phyloP scores from a whole-genome alignment of 2,113 vertebrate species.

The Cryptoleucopteryx plumbea region DNA sequence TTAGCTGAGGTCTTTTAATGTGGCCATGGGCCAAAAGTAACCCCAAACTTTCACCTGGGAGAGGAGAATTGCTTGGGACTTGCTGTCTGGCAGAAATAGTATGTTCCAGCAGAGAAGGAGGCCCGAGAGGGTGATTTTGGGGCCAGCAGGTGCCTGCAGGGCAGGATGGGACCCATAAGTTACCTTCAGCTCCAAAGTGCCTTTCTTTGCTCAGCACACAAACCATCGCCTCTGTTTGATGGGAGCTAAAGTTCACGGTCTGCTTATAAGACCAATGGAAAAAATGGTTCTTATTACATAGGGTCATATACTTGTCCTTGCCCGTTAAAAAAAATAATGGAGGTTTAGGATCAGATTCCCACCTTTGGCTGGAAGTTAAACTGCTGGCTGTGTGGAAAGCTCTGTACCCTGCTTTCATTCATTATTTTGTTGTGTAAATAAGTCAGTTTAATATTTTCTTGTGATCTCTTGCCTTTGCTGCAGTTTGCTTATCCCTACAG shows the following conservation, averaged over 20 bases:
- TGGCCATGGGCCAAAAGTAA: background rate
- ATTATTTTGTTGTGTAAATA: slow-evolving; percentile 23
- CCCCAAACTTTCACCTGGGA: background rate
- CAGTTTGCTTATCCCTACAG: background rate
- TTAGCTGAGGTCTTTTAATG: background rate
- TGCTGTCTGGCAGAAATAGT: background rate
- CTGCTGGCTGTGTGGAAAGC: background rate
- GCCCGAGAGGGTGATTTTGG: background rate
- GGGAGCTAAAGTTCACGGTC: background rate
- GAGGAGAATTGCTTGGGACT: background rate
- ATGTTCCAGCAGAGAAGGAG: background rate
- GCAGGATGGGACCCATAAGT: background rate
- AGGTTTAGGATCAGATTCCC: background rate
- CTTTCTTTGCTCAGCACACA: background rate
- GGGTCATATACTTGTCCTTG: background rate
- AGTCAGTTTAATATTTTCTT: slow-evolving; percentile 16
- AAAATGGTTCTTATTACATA: background rate
- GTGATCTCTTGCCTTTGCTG: background rate
- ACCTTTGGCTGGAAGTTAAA: background rate
- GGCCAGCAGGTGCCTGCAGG: background rate
- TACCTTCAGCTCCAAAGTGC: background rate
- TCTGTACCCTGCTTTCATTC: background rate
- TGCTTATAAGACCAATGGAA: background rate
- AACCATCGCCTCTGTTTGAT: background rate
- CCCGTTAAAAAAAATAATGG: background rate